These are phyloP conservation scores for Eristalis intricaria DNA, from an alignment of 2,888 invertebrate genomes.

Conservation along the genomic window DNA sequence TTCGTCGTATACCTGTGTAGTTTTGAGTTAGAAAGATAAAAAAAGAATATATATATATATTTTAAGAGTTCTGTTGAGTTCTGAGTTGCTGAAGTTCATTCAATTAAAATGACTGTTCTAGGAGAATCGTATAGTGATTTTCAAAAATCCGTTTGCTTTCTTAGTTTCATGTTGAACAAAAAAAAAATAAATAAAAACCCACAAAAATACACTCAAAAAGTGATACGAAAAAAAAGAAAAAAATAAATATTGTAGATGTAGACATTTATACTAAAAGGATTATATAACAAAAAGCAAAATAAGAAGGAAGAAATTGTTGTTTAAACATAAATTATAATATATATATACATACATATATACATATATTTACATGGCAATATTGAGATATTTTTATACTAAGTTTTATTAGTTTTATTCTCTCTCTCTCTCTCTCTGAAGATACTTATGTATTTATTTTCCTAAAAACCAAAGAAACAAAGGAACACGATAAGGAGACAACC, in stretches of 20 bases:
- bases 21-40: constrained; percentile 37
- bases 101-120: constrained; percentile 34
- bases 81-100: constrained; percentile 53
- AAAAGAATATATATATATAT: background rate
- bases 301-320: constrained; percentile 12
- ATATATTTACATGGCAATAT: constrained; percentile 29
- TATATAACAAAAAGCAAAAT: constrained; percentile 7
- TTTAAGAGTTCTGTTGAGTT: constrained; percentile 12
- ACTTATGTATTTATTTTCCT: background rate
- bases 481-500: background rate
- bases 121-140: constrained; percentile 20
- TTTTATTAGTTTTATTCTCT: constrained; percentile 45
- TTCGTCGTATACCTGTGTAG: constrained; percentile 70
- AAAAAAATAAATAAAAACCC: constrained; percentile 2
- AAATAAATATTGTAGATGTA: constrained; percentile 52
- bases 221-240: constrained; percentile 35
- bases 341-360: constrained; percentile 52
- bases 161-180: constrained; percentile 47
- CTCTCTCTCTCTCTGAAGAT: background rate
- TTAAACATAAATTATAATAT: constrained; percentile 25
- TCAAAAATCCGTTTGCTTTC: constrained; percentile 38
- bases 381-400: constrained; percentile 68
- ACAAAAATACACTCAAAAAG: constrained; percentile 13
- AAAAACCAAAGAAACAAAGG: background rate
- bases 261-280: constrained; percentile 62